These are phyloP conservation scores for Stratiomys singularior DNA, from an alignment of 2,888 invertebrate genomes.

Conservation along the genomic window DNA sequence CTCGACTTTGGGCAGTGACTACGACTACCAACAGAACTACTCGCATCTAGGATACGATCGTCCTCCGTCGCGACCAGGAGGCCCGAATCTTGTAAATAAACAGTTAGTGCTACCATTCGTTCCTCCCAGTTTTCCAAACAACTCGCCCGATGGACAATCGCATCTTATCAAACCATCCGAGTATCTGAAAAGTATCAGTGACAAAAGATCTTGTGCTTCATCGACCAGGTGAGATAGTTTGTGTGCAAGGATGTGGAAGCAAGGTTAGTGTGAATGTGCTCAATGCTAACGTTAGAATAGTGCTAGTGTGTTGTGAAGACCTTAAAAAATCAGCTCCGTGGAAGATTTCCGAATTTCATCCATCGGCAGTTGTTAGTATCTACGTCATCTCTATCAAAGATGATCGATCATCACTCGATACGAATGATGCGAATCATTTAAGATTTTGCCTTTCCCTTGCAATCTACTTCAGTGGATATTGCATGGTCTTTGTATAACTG, in stretches of 20 bases:
- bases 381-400: no score
- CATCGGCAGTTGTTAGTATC: no score
- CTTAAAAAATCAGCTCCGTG: no score
- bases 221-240: constrained; percentile 64
- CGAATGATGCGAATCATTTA: no score
- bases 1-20: constrained; percentile 43
- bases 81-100: constrained; percentile 81
- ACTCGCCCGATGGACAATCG: constrained; percentile 76
- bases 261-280: not conserved
- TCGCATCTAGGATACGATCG: constrained; percentile 55
- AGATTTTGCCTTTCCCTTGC: no score
- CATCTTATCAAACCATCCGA: constrained; percentile 92
- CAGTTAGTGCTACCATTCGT: constrained; percentile 89
- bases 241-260: not conserved
- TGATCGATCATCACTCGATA: no score
- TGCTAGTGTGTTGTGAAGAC: no score
- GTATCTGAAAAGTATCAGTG: constrained; percentile 86
- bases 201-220: constrained; percentile 68
- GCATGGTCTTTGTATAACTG: no score
- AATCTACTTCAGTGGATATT: no score
- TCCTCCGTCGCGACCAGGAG: constrained; percentile 59
- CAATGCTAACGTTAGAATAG: not conserved
- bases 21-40: constrained; percentile 61
- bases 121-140: constrained; percentile 87
- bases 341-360: no score